Evolutionary conservation across 1,140 invertebrate species (phyloP).

Genomic region (Ceratosolen fusciceps): DNA sequence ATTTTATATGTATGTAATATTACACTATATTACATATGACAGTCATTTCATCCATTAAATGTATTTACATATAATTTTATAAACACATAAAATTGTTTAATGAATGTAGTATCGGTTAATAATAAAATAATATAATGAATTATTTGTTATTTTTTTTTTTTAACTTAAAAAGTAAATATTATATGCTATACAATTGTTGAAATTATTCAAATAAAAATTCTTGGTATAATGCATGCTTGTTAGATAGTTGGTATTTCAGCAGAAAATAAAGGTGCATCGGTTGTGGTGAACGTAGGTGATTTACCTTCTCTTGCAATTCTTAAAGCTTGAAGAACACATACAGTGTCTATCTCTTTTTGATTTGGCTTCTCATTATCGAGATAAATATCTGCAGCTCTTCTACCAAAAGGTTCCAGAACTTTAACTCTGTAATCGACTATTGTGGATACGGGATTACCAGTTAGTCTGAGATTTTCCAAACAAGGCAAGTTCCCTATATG

Average conservation of each 20-base stretch:
- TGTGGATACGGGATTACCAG: slow-evolving; percentile 90
- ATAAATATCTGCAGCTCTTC: slow-evolving; percentile 82
- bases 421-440: slow-evolving; percentile 92
- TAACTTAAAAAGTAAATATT: slow-evolving; percentile 13
- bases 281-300: slow-evolving; percentile 66
- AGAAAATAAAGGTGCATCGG: slow-evolving; percentile 65
- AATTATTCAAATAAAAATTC: neutral
- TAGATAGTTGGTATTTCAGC: slow-evolving; percentile 63
- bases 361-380: slow-evolving; percentile 90
- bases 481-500: slow-evolving; percentile 86
- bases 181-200: neutral
- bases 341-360: slow-evolving; percentile 91
- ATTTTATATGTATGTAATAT: neutral
- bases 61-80: slow-evolving; percentile 18
- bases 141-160: neutral
- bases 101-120: neutral
- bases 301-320: slow-evolving; percentile 78
- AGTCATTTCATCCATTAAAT: neutral
- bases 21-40: slow-evolving; percentile 2
- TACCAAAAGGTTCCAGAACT: slow-evolving; percentile 87
- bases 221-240: neutral
- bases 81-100: too few species aligned
- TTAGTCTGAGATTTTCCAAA: slow-evolving; percentile 87
- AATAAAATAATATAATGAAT: slow-evolving; percentile 18
- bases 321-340: slow-evolving; percentile 89